Conservation (phyloP, 2,113 vertebrate species). For the Catagonus wagneri region DNA sequence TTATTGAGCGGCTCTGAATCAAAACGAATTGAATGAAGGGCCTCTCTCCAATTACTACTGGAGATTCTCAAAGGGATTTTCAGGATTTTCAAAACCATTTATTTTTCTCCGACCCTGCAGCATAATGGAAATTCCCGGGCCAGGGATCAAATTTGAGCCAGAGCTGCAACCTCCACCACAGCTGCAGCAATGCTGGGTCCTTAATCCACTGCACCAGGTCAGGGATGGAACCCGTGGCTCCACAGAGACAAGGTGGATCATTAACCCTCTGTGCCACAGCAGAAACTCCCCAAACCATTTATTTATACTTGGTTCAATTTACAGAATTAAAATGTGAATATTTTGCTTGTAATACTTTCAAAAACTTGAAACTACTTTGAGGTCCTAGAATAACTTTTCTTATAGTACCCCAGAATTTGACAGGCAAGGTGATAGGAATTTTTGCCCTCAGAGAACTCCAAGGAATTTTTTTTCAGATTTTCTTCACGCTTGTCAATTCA, state of each 20-base stretch:
- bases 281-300: neutral
- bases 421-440: neutral
- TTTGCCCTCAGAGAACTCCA: neutral
- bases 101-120: neutral
- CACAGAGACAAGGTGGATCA: too few species aligned
- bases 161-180: too few species aligned
- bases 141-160: too few species aligned
- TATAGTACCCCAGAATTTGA: neutral
- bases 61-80: neutral
- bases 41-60: neutral
- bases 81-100: neutral
- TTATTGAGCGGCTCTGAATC: neutral
- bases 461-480: neutral
- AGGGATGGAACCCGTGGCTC: too few species aligned
- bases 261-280: too few species aligned
- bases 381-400: neutral
- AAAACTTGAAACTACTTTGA: neutral
- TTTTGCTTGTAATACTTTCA: neutral
- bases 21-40: neutral
- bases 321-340: neutral
- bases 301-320: neutral
- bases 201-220: too few species aligned
- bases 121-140: too few species aligned
- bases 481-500: conserved; percentile 4
- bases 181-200: too few species aligned